phyloP scores from a whole-genome alignment of 2,113 vertebrate species.

The Lipophrys pholis region DNA sequence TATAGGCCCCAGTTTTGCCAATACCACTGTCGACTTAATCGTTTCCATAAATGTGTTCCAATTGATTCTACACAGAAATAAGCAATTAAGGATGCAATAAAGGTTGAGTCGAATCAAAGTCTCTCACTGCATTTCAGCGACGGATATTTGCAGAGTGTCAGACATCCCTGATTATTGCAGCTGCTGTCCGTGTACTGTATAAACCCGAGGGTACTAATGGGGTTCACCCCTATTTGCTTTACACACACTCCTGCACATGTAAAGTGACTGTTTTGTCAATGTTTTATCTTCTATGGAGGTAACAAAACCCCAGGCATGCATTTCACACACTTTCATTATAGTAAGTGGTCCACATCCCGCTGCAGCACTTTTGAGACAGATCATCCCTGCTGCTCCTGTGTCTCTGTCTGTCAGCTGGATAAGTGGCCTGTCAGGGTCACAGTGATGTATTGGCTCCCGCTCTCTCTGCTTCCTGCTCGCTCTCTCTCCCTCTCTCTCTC shows the following conservation, averaged over 20 bases:
- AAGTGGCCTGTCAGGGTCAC: conserved; percentile 72
- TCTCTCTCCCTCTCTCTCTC: conserved; percentile 20
- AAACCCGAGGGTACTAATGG: conserved; percentile 1
- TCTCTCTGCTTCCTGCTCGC: neutral
- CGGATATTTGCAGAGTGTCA: conserved; percentile 5
- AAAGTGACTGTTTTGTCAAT: conserved; percentile 22
- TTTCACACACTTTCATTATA: conserved; percentile 67
- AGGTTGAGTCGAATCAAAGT: neutral
- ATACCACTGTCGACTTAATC: neutral
- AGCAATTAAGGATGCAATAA: neutral
- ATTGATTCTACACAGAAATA: neutral
- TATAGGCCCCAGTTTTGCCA: neutral
- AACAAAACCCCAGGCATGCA: conserved; percentile 33
- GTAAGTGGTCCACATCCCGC: conserved; percentile 62
- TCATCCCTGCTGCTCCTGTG: conserved; percentile 62
- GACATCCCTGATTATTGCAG: conserved; percentile 1
- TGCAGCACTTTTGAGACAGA: conserved; percentile 59
- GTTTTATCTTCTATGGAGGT: conserved; percentile 27
- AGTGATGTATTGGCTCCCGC: conserved; percentile 66
- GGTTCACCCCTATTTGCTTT: conserved; percentile 3
- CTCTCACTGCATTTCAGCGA: neutral
- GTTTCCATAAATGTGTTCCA: neutral
- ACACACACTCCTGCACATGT: neutral
- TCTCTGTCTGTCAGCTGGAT: conserved; percentile 74
- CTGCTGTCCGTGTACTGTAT: neutral